Conservation (phyloP, 2,113 vertebrate genomes). For the Panurus biarmicus region DNA sequence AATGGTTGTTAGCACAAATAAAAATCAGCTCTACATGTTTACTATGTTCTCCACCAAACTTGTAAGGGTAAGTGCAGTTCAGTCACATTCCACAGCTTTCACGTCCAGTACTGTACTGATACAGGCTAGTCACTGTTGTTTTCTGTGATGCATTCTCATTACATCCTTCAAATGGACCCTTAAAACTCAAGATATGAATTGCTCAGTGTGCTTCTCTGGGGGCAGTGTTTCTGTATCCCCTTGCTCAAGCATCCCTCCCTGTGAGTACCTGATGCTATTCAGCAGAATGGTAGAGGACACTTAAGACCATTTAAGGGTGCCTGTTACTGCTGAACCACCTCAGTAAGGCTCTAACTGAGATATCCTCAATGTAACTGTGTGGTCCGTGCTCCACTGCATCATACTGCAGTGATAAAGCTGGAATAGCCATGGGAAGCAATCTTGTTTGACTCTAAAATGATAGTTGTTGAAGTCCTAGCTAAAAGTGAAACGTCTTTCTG, state of each 20-base stretch:
- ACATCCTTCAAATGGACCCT: not conserved
- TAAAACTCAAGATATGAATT: not conserved
- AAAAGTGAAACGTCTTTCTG: not conserved
- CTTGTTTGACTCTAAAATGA: not conserved
- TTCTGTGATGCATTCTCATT: not conserved
- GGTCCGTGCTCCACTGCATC: not conserved
- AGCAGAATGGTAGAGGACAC: not conserved
- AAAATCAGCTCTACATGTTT: constrained; percentile 83
- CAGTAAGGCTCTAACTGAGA: not conserved
- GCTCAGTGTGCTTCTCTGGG: not conserved
- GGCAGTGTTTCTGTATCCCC: not conserved
- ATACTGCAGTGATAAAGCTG: not conserved
- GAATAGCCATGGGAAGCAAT: not conserved
- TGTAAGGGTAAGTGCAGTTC: constrained; percentile 57
- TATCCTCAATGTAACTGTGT: not conserved
- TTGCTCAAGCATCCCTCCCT: not conserved
- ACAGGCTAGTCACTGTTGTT: not conserved
- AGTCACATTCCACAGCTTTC: not conserved
- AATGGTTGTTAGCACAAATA: constrained; percentile 77
- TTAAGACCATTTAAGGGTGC: not conserved
- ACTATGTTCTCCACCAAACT: constrained; percentile 74
- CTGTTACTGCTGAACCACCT: not conserved
- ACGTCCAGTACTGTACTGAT: not conserved
- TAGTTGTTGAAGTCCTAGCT: not conserved
- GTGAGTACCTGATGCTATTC: not conserved